Base-by-base conservation (phyloP, 2,888 invertebrate genomes). In the Coleophora deauratella region DNA sequence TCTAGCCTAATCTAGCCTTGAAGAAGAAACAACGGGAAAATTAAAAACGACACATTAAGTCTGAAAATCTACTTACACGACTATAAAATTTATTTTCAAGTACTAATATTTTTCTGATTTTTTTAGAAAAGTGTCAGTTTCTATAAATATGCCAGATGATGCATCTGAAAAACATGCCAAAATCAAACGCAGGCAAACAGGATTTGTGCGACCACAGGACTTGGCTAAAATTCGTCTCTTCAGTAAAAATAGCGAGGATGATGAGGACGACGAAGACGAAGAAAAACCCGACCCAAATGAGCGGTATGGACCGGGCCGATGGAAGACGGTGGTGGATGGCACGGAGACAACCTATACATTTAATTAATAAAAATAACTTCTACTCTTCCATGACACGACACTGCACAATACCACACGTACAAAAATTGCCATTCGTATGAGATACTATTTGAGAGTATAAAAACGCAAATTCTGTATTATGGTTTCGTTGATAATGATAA, bases 141-240 rank as follows among this genome's bases (percentile, higher is more conserved):
- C 31, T n/a, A 31, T n/a, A n/a, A 9, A 9, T 31, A 11, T n/a
- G 11, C 31, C 31, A 31, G 31, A 31, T 3, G 11, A n/a, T 6
- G 9, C 3, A 3, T n/a, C 31, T n/a, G 11, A 9, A 31, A 9
- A 31, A 31, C 10, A 11, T 10, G 9, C n/a, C 7, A 10, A 67
- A 43, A 71, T 74, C 43, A 69, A 58, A 41, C 58, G 77, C 41
- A 62, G 74, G 3, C 74, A 69, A 44, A 77, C 80, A 3, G 80
- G 77, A 1, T 78, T 70, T 39, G 55, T 66, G 9, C 54, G 59
- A 2, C 52, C 57, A 1, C 46, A 54, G 38, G 68, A 67, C 43
- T 53, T 46, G 75, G 38, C 58, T 62, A 44, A 63, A 31, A 31
- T 31, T n/a, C 31, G 31, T 11, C 3, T 31, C 11, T 31, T 4